A percentile compares a stretch with the other conserved stretches of the same genome.
Conservation (phyloP, 2,888 invertebrate species). For the Troides helena region DNA sequence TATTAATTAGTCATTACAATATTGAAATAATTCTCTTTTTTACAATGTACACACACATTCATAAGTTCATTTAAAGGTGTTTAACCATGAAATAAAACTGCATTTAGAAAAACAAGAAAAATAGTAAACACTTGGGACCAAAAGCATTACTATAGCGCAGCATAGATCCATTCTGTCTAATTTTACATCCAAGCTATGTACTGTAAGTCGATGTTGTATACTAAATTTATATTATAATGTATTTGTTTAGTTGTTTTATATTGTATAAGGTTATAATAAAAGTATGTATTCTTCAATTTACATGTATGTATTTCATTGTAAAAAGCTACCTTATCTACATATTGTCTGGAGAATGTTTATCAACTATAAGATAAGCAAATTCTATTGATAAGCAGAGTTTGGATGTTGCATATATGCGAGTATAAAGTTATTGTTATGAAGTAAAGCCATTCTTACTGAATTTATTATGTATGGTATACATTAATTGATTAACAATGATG, state of each 20-base stretch:
- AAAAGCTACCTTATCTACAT: constrained; percentile 4
- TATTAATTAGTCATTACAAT: constrained; percentile 18
- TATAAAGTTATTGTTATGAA: neutral
- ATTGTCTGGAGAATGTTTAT: constrained; percentile 11
- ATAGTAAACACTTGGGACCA: constrained; percentile 40
- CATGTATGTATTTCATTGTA: constrained; percentile 37
- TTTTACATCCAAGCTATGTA: constrained; percentile 35
- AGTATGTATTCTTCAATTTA: constrained; percentile 53
- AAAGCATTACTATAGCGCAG: constrained; percentile 37
- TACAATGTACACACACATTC: neutral
- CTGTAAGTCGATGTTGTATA: constrained; percentile 43
- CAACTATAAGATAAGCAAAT: constrained; percentile 15
- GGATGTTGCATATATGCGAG: neutral
- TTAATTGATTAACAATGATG: neutral
- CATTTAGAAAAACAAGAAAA: constrained; percentile 28
- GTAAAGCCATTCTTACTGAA: neutral
- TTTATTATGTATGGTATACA: neutral
- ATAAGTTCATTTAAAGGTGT: constrained; percentile 4
- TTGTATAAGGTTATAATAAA: constrained; percentile 57
- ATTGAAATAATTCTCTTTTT: constrained; percentile 8
- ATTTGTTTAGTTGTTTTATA: constrained; percentile 57
- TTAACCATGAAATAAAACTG: constrained; percentile 32
- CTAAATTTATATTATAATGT: constrained; percentile 45
- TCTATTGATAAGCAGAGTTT: constrained; percentile 7
- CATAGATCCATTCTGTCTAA: constrained; percentile 36